A percentile compares a stretch with the other conserved stretches of the same genome.
These are phyloP conservation scores for Sarcophaga variegata DNA, from an alignment of 2,888 invertebrate species.

Conservation along the genomic window DNA sequence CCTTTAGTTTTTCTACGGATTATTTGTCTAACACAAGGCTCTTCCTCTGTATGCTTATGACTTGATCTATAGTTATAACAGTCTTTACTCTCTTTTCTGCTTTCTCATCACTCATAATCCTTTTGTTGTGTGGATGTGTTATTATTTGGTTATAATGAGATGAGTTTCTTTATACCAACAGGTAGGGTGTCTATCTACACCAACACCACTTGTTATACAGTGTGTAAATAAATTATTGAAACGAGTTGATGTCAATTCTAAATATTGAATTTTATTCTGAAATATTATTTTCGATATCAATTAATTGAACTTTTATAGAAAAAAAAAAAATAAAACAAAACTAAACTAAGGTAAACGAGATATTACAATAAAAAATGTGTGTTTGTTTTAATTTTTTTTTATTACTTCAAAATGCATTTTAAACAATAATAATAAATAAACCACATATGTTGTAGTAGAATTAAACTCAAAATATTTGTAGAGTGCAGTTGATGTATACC, in stretches of 20 bases:
- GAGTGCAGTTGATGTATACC: too few relatives aligned
- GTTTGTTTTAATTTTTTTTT: not conserved
- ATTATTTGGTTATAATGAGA: too few relatives aligned
- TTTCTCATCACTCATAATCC: too few relatives aligned
- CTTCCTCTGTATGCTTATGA: too few relatives aligned
- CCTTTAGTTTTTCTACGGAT: too few relatives aligned
- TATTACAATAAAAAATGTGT: conserved; percentile 1
- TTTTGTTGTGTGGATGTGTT: too few relatives aligned
- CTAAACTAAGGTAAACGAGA: conserved; percentile 61
- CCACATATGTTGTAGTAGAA: not conserved
- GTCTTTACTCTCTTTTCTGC: too few relatives aligned
- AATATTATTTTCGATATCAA: not conserved
- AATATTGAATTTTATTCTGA: conserved; percentile 32
- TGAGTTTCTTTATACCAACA: not conserved
- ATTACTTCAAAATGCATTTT: not conserved
- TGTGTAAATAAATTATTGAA: conserved; percentile 6
- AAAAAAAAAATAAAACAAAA: conserved; percentile 30
- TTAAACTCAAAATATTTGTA: not conserved
- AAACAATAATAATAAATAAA: not conserved
- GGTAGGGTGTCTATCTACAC: not conserved
- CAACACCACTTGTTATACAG: not conserved
- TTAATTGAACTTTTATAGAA: conserved; percentile 54
- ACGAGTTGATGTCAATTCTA: conserved; percentile 30
- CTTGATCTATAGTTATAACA: too few relatives aligned
- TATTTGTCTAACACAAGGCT: too few relatives aligned